Evolutionary conservation across 2,797 vertebrate genomes (phyloP).

Genomic region (Chaetodon trifasciatus): DNA sequence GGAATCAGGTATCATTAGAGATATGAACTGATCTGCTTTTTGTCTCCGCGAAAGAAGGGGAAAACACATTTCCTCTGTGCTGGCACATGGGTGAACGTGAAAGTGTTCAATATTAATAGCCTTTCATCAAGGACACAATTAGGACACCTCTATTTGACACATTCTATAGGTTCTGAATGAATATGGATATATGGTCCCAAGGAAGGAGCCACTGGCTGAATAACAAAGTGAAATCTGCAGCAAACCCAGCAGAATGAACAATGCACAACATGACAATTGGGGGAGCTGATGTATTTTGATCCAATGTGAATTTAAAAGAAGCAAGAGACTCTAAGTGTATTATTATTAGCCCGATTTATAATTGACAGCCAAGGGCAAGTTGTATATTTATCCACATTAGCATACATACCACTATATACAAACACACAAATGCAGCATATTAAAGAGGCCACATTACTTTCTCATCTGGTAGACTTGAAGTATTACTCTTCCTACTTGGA

Average conservation of each 20-base stretch:
- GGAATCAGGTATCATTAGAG: slow-evolving; percentile 91
- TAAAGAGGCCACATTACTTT: slow-evolving; percentile 43
- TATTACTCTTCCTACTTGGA: slow-evolving; percentile 19
- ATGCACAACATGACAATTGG: slow-evolving; percentile 74
- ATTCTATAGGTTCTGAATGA: slow-evolving; percentile 84
- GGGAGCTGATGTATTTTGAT: slow-evolving; percentile 75
- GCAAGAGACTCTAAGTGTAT: slow-evolving; percentile 71
- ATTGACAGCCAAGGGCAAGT: slow-evolving; percentile 80
- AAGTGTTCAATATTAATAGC: slow-evolving; percentile 90
- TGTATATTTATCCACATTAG: slow-evolving; percentile 81
- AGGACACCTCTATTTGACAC: slow-evolving; percentile 89
- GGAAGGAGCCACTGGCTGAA: slow-evolving; percentile 80
- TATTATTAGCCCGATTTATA: slow-evolving; percentile 76
- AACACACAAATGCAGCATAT: slow-evolving; percentile 57
- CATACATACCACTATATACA: slow-evolving; percentile 69
- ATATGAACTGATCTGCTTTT: slow-evolving; percentile 86
- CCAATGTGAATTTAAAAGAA: slow-evolving; percentile 75
- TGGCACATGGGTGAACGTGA: slow-evolving; percentile 76
- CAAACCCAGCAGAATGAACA: slow-evolving; percentile 62
- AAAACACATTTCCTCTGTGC: slow-evolving; percentile 73
- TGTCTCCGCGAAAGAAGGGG: slow-evolving; percentile 72
- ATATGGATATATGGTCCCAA: slow-evolving; percentile 85
- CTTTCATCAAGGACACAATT: slow-evolving; percentile 92
- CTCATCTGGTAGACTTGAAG: slow-evolving; percentile 36
- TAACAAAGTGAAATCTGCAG: slow-evolving; percentile 80